A percentile compares a stretch with the other conserved stretches of the same genome.
Conservation (phyloP, 1,140 invertebrate species). For the Dinothrombium tinctorium region DNA sequence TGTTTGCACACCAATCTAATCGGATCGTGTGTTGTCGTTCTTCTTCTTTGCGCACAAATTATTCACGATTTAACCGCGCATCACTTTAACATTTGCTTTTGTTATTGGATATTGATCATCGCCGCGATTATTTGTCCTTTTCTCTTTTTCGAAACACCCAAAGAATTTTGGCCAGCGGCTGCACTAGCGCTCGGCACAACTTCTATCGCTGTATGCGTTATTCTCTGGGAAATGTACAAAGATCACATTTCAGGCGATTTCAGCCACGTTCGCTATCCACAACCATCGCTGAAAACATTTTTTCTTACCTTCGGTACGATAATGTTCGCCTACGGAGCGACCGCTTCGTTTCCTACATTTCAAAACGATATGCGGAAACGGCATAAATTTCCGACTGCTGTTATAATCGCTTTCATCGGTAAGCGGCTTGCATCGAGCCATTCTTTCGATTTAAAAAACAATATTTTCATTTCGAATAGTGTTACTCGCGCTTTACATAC, state of each 20-base stretch:
- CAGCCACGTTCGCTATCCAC: background rate
- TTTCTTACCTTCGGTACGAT: slow-evolving; percentile 35
- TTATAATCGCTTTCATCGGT: slow-evolving; percentile 27
- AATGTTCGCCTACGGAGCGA: slow-evolving; percentile 37
- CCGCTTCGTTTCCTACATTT: slow-evolving; percentile 38
- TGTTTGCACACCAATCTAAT: background rate
- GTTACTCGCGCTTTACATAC: slow-evolving; percentile 30
- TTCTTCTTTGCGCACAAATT: background rate
- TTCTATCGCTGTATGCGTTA: background rate
- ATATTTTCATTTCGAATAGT: slow-evolving; percentile 7
- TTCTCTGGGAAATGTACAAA: slow-evolving; percentile 1
- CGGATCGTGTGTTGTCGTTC: background rate
- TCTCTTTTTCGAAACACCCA: slow-evolving; percentile 41
- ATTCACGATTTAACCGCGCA: slow-evolving; percentile 8
- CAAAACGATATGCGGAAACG: slow-evolving; percentile 39
- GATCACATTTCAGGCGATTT: background rate
- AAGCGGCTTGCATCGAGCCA: background rate
- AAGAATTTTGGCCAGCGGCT: slow-evolving; percentile 33
- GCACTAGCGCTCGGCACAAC: background rate
- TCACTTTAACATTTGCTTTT: slow-evolving; percentile 19
- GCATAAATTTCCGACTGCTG: slow-evolving; percentile 27
- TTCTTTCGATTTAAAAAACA: no score
- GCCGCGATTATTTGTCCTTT: slow-evolving; percentile 32
- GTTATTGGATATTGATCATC: slow-evolving; percentile 37
- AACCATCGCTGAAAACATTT: slow-evolving; percentile 23